These are phyloP conservation scores for Propsilocerus akamusi DNA, from an alignment of 1,140 invertebrate species.

Conservation along the genomic window DNA sequence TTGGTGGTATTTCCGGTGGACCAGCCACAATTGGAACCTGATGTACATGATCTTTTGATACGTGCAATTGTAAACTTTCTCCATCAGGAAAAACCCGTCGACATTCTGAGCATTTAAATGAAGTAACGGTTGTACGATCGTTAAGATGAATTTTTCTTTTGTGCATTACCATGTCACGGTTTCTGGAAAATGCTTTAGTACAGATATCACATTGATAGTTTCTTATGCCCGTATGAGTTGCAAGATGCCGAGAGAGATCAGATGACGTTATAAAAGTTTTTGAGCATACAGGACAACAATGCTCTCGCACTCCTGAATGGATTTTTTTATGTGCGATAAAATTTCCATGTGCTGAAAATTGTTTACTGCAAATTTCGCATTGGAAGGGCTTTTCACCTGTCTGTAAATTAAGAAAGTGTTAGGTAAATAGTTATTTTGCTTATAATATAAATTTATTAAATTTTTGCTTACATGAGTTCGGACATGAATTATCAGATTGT, in stretches of 20 bases:
- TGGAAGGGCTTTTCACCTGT: slow-evolving; percentile 42
- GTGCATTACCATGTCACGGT: slow-evolving; percentile 30
- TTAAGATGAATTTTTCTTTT: slow-evolving; percentile 18
- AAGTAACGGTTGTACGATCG: slow-evolving; percentile 10
- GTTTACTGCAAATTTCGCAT: slow-evolving; percentile 52
- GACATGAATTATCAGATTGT: slow-evolving; percentile 61
- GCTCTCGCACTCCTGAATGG: slow-evolving; percentile 33
- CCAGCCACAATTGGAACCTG: not conserved
- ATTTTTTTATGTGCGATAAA: slow-evolving; percentile 36
- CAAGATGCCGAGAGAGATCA: slow-evolving; percentile 49
- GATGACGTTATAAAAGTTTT: slow-evolving; percentile 44
- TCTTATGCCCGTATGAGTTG: slow-evolving; percentile 53
- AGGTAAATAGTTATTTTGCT: too few species aligned
- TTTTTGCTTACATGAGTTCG: slow-evolving; percentile 53
- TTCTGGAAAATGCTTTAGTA: slow-evolving; percentile 47
- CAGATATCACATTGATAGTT: slow-evolving; percentile 58
- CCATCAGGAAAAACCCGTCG: slow-evolving; percentile 19
- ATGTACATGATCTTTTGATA: not conserved
- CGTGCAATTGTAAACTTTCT: not conserved
- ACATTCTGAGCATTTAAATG: slow-evolving; percentile 22
- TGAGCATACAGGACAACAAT: slow-evolving; percentile 44
- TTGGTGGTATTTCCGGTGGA: not conserved
- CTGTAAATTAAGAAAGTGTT: slow-evolving; percentile 25
- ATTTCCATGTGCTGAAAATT: slow-evolving; percentile 34
- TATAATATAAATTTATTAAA: too few species aligned